Evolutionary conservation across 2,888 invertebrate species (phyloP).

Genomic region (Drosophila buzzatii): DNA sequence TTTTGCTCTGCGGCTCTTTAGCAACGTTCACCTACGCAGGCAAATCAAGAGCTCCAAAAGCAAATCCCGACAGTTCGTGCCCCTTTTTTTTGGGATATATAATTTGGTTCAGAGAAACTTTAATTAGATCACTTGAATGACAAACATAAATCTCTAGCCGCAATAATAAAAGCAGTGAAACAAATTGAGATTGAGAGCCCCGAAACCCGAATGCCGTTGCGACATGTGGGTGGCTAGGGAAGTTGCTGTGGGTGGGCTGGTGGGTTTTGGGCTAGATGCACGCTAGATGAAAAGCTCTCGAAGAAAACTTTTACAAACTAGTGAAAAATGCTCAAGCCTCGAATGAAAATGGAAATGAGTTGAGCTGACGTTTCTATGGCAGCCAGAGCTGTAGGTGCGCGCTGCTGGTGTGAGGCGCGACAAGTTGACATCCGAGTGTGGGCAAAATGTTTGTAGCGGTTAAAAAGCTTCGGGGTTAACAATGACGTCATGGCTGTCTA

Average conservation of each 20-base stretch:
- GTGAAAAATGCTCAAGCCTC: conserved; percentile 60
- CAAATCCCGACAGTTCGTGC: conserved; percentile 18
- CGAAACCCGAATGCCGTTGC: conserved; percentile 1
- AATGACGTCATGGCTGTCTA: conserved; percentile 73
- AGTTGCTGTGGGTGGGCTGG: not conserved
- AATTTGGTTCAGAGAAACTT: conserved; percentile 65
- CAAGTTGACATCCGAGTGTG: conserved; percentile 66
- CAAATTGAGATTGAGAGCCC: conserved; percentile 58
- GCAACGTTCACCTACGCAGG: conserved; percentile 58
- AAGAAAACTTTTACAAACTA: conserved; percentile 63
- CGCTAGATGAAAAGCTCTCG: conserved; percentile 62
- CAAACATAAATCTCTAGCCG: conserved; percentile 74
- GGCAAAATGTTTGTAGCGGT: conserved; percentile 32
- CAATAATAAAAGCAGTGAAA: conserved; percentile 71
- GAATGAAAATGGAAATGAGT: conserved; percentile 77
- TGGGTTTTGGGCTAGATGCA: not conserved
- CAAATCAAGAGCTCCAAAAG: conserved; percentile 15
- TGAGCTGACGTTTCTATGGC: conserved; percentile 45
- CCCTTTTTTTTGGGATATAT: conserved; percentile 28
- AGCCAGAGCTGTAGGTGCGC: too few relatives aligned
- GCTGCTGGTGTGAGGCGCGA: conserved; percentile 43
- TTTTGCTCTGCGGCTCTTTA: conserved; percentile 55
- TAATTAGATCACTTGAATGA: conserved; percentile 77
- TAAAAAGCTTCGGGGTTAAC: conserved; percentile 74
- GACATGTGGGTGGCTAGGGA: not conserved